Percentiles rank a stretch among this genome's conserved stretches.
These are phyloP conservation scores for Latheticus oryzae DNA, from an alignment of 2,888 invertebrate genomes.

Conservation along the genomic window DNA sequence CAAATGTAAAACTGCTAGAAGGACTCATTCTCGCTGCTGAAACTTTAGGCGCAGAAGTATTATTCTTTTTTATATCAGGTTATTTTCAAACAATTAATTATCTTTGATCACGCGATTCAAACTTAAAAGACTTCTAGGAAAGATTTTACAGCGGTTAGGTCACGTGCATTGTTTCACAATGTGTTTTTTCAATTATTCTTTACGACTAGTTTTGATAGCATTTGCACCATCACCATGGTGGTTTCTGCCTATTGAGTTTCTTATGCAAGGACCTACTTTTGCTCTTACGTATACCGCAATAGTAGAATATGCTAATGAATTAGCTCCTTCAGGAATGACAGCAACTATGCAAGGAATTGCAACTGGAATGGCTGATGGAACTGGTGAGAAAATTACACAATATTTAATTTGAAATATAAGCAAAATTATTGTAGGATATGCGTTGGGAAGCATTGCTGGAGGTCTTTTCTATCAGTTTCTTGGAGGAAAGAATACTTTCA, in stretches of 20 bases:
- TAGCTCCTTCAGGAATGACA: conserved; percentile 74
- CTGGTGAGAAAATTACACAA: conserved; percentile 68
- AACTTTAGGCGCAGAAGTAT: conserved; percentile 81
- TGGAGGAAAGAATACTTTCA: conserved; percentile 71
- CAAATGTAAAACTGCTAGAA: conserved; percentile 80
- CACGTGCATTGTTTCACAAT: conserved; percentile 82
- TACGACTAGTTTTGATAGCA: conserved; percentile 81
- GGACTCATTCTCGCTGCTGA: conserved; percentile 83
- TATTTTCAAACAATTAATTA: not conserved
- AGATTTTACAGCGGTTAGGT: conserved; percentile 82
- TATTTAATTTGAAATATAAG: no score
- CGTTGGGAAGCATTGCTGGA: conserved; percentile 80
- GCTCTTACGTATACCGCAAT: conserved; percentile 87
- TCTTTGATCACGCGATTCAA: conserved; percentile 2
- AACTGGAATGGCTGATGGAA: conserved; percentile 87
- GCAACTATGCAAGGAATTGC: conserved; percentile 89
- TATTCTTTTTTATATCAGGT: conserved; percentile 75
- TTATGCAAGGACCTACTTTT: conserved; percentile 89
- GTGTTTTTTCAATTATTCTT: conserved; percentile 80
- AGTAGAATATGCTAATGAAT: conserved; percentile 72
- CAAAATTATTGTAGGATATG: conserved; percentile 71
- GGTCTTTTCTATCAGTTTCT: conserved; percentile 75
- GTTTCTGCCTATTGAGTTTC: conserved; percentile 80
- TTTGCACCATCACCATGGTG: conserved; percentile 85
- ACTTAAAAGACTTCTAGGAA: conserved; percentile 72